Evolutionary conservation across 1,140 invertebrate genomes (phyloP), one percentile per base, ranked within the genome.

Genomic region (Berghia stephanieae): DNA sequence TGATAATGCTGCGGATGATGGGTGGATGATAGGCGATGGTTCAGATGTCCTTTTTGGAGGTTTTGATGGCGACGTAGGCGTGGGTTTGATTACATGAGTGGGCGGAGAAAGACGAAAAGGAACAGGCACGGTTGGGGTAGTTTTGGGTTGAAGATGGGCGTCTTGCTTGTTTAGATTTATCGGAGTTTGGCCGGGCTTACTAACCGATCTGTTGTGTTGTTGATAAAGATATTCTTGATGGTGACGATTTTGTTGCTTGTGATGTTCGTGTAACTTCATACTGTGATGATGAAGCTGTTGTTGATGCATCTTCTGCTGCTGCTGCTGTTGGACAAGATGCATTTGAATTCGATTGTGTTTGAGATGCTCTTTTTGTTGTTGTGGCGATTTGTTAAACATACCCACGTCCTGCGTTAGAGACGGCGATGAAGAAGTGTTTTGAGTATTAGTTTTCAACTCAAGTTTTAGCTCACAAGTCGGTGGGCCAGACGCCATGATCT

Each of bases 401-500:
- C 21, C n/a, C 36, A 6, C 3, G 44, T 18, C 34, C 52, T 52
- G 5, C 21, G 31, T 31, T 34, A 4, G 6, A 13, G 71, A 4
- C 3, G 6, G 44, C 3, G 44, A 5, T 38, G 46, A 27, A 57
- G 8, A 73, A 36, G 55, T n/a, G n/a, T n/a, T n/a, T 77, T 43
- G 43, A 24, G 57, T 21, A 16, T 43, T 5, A 40, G 49, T 67
- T 18, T 43, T 36, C 36, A 44, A 18, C n/a, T 80, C 44, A 0
- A 66, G 24, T 10, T 38, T 52, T 1, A 72, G 42, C 3, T 63
- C 16, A 16, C 55, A 13, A 21, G 68, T 67, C 4, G 73, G 71
- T 46, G 80, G 77, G 21, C 80, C 81, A 8, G 81, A 77, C n/a
- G 80, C 79, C 49, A 86, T 78, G 24, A 85, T 55, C 38, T 84